Base-by-base conservation (phyloP, 2,113 vertebrate species). In the Vulpes vulpes region DNA sequence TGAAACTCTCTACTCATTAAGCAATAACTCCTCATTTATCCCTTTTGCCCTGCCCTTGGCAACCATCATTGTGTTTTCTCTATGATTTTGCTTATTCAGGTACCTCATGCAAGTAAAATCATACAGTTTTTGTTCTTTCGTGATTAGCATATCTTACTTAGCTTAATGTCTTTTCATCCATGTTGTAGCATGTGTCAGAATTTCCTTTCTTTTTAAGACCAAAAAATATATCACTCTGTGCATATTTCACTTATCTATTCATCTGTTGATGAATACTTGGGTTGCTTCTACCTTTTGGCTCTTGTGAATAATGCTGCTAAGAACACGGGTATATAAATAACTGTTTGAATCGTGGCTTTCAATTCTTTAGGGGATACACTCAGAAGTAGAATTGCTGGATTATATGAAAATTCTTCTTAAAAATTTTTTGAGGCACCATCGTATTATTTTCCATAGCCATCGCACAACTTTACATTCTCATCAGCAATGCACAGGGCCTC, bases 171-270 rank as follows among this genome's bases (percentile, higher is more conserved):
- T 53, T 87, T 80, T 90, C 30, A 51, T 16, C 14, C 49, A 74
- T 11, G 11, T 74, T 74, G 32, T 30, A 65, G 23, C 8, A 1
- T 74, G 19, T 74, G 5, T 76, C 51, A 43, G 65, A 32, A 32
- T 53, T 38, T 69, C 6, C 9, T 93, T 79, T 12, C n/a, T 79
- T 88, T 86, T 96, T 80, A 90, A 90, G 22, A 96, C 6, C 60
- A 8, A 81, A 51, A 64, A 49, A 55, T 86, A 35, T 11, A 55
- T 64, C 65, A 7, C n/a, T 65, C 3, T 71, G n/a, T 43, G 11
- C 32, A 60, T 38, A 14, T 38, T 69, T 84, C 57, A n/a, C 59
- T n/a, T 83, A 11, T 27, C n/a, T 14, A 80, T 74, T 93, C 73
- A 84, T 71, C 25, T 9, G 0, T 51, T 35, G 14, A 59, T 59